A percentile compares a stretch with the other conserved stretches of the same genome.
phyloP scores from a whole-genome alignment of 2,888 invertebrate genomes.

The Drosophila hamatofila region DNA sequence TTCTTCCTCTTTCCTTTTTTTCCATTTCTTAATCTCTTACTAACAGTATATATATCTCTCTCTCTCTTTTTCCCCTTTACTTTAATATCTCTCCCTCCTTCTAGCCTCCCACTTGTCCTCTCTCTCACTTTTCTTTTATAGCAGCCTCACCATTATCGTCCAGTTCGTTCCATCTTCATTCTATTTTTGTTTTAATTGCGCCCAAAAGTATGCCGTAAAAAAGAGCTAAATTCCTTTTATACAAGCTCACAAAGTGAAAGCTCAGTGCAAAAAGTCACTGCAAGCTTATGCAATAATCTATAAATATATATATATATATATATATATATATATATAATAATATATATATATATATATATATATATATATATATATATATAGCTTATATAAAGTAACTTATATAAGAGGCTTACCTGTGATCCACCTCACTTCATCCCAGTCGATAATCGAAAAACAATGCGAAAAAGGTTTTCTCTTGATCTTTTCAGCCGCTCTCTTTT shows the following conservation, averaged over 20 bases:
- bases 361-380: neutral
- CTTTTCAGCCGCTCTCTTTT: neutral
- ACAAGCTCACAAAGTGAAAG: neutral
- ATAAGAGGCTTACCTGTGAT: neutral
- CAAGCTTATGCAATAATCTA: neutral
- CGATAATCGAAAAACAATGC: neutral
- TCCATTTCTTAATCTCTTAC: no score
- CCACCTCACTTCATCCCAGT: neutral
- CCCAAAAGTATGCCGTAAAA: constrained; percentile 3
- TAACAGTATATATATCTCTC: no score
- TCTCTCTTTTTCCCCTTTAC: neutral
- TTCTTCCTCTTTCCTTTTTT: neutral
- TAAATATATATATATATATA: neutral
- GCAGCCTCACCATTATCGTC: neutral
- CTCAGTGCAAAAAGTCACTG: neutral
- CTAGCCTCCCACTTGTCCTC: neutral
- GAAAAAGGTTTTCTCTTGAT: neutral
- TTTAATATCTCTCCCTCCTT: neutral
- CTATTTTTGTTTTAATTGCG: neutral
- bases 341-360: neutral
- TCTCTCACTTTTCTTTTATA: neutral
- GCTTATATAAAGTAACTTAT: neutral
- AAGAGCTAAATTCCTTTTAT: neutral
- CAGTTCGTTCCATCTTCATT: neutral
- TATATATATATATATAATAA: neutral